Evolutionary conservation across 2,888 invertebrate genomes (phyloP), one percentile per base, ranked within the genome.

Genomic region (Lasioglossum oenotherae): DNA sequence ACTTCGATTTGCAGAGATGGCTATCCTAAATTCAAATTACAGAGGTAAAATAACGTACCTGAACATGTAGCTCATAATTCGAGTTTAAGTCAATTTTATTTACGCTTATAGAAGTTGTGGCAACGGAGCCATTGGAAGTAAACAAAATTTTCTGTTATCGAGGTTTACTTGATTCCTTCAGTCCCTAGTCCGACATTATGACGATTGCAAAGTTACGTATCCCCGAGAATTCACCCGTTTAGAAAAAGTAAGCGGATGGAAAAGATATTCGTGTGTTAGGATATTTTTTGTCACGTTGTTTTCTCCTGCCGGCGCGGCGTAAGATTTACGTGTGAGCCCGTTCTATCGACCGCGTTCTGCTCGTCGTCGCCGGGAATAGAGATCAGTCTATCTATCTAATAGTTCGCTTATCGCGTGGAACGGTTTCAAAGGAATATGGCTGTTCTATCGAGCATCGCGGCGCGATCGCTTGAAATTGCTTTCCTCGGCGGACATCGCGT

Each of bases 401-500:
- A 76, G 71, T 76, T 72, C 75, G 31, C 71, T 81, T 81, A 35
- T 72, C 78, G 69, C 27, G n/a, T 19, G n/a, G 19, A 27, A 57
- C 71, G 31, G n/a, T 76, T 81, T 81, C 81, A 81, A 82, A 78
- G 82, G 74, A 57, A n/a, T 8, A 44, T 19, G n/a, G 69, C 38
- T 49, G 78, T 74, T 46, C 16, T 67, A 60, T 71, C 44, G 41
- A 49, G 57, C 41, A 41, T 31, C 35, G 74, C 44, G 41, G 31
- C 71, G 27, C 57, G 46, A 79, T 80, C 60, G 73, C 57, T 74
- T 69, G 60, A 76, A 64, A 44, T 76, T 41, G 64, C 14, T 72
- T 72, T 72, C 44, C 27, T 38, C 35, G 31, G 35, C 35, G 41
- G 53, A 44, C 38, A 69, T 57, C 60, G 35, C 31, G 73, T 69